Evolutionary conservation across 92 coral and sea anemone species (phyloP).

Genomic region (Epizoanthus ramosus): DNA sequence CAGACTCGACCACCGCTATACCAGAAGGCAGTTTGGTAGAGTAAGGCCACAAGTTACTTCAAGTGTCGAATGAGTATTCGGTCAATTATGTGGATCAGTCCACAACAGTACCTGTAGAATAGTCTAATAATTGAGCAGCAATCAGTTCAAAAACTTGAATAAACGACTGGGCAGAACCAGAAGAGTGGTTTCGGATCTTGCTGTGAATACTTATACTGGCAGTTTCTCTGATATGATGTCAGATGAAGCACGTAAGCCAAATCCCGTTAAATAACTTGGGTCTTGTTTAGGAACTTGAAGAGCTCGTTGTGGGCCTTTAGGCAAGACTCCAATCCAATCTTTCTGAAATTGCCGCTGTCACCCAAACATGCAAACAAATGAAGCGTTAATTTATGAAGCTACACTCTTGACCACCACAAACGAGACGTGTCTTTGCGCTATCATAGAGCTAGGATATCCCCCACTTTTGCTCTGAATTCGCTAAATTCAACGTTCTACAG

Average conservation of each 20-base stretch:
- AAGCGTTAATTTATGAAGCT: background rate
- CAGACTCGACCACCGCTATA: background rate
- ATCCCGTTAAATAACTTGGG: background rate
- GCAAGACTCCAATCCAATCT: constrained; percentile 20
- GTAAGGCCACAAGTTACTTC: background rate
- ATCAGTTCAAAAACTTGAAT: constrained; percentile 4
- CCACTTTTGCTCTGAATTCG: background rate
- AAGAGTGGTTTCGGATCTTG: background rate
- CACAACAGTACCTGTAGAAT: constrained; percentile 5
- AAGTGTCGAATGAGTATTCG: constrained; percentile 21
- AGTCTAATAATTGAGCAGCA: constrained; percentile 39
- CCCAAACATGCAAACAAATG: constrained; percentile 28
- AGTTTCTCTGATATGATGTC: background rate
- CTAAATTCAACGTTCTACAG: background rate
- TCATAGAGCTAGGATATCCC: constrained; percentile 8
- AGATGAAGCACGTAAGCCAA: background rate
- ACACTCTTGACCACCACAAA: constrained; percentile 12
- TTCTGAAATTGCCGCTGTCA: constrained; percentile 9
- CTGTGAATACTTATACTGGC: background rate
- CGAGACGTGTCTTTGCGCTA: background rate
- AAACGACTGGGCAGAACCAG: background rate
- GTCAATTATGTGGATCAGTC: constrained; percentile 10
- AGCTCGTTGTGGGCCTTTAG: background rate
- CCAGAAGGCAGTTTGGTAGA: background rate
- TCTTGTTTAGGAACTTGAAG: constrained; percentile 2